These are phyloP conservation scores for Micropoecilia bifurca DNA, from an alignment of 2,797 vertebrate species.

Conservation along the genomic window DNA sequence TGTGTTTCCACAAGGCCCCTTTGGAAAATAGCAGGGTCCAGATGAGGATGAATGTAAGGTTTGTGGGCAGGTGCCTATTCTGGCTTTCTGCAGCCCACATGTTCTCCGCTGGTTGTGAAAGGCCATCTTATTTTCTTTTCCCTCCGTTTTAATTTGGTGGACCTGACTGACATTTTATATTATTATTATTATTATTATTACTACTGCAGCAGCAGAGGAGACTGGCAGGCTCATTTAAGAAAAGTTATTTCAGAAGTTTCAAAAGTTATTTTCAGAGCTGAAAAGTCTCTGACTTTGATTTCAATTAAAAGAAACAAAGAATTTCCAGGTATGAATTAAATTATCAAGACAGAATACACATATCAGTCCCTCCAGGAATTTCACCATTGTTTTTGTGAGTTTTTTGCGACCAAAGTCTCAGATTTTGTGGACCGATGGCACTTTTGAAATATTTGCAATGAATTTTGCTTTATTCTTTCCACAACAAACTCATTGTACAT, in stretches of 20 bases:
- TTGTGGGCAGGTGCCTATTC: conserved; percentile 74
- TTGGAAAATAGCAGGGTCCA: conserved; percentile 58
- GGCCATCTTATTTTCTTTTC: conserved; percentile 59
- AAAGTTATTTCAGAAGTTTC: conserved; percentile 20
- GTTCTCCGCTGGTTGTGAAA: conserved; percentile 60
- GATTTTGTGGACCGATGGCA: too few relatives aligned
- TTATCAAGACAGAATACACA: background rate
- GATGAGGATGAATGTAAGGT: conserved; percentile 58
- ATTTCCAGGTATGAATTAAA: background rate
- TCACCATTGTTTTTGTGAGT: background rate
- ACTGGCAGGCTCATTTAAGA: conserved; percentile 32
- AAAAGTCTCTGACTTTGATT: background rate
- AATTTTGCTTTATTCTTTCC: too few relatives aligned
- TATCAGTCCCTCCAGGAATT: background rate
- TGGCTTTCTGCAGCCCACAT: conserved; percentile 57
- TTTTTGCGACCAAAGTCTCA: background rate
- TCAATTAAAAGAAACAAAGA: background rate
- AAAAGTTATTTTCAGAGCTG: conserved; percentile 20
- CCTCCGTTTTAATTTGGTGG: conserved; percentile 57
- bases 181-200: conserved; percentile 38
- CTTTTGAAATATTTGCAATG: too few relatives aligned
- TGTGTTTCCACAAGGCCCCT: conserved; percentile 68
- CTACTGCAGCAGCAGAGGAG: conserved; percentile 42
- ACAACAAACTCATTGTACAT: background rate
- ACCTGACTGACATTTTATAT: conserved; percentile 64